Evolutionary conservation across 2,113 vertebrate genomes (phyloP).

Genomic region (Rafetus swinhoei): DNA sequence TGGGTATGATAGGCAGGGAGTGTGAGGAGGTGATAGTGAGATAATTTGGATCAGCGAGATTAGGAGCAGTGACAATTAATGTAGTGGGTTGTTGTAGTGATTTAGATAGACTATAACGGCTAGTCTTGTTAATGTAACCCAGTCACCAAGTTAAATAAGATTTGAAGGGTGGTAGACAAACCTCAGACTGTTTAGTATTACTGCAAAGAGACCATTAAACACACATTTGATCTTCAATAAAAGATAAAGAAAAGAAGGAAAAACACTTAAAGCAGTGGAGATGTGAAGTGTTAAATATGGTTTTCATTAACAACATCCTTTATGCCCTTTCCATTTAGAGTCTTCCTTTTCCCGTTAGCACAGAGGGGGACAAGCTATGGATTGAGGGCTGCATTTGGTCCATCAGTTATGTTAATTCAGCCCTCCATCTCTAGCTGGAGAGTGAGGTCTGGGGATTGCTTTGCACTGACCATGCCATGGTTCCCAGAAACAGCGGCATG

Average conservation of each 20-base stretch:
- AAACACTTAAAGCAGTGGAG: too few relatives aligned
- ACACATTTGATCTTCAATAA: too few relatives aligned
- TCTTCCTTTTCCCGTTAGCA: too few relatives aligned
- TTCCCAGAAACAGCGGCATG: too few relatives aligned
- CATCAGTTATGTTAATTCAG: too few relatives aligned
- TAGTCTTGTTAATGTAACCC: not conserved
- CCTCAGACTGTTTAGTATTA: not conserved
- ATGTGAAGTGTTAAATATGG: not conserved
- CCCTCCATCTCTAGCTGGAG: too few relatives aligned
- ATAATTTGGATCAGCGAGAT: not conserved
- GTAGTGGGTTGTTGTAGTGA: not conserved
- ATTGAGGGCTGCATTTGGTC: too few relatives aligned
- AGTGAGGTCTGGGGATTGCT: too few relatives aligned
- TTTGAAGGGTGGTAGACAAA: not conserved
- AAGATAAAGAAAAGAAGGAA: too few relatives aligned
- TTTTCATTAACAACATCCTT: not conserved
- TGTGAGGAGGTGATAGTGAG: not conserved
- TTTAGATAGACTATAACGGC: not conserved
- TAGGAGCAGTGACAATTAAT: not conserved
- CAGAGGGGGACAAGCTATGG: too few relatives aligned
- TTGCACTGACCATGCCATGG: too few relatives aligned
- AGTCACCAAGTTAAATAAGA: not conserved
- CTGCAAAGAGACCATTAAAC: too few relatives aligned
- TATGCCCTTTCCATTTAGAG: not conserved
- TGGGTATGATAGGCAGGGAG: not conserved